Evolutionary conservation across 64 coral and sea anemone species (phyloP), one percentile per base, ranked within the genome.

Genomic region (Dendrophyllia cribrosa): DNA sequence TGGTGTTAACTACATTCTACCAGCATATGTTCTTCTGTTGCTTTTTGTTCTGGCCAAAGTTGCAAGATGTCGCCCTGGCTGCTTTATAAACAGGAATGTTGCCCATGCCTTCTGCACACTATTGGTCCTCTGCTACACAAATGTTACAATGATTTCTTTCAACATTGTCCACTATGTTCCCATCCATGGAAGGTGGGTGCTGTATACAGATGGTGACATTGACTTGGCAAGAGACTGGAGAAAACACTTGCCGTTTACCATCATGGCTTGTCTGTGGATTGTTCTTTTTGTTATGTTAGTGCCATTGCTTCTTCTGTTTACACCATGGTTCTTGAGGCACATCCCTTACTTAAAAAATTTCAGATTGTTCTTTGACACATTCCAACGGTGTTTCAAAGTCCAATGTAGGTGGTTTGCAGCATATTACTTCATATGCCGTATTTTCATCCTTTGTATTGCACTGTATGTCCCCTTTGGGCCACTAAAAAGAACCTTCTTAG

Each of bases 71-170:
- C 47, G 59, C 1, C 68, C 52, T 25, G 79, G 77, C 20, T 91
- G 89, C 17, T 91, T 70, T 76, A 52, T 91, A 15, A 88, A 85
- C 59, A 91, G 51, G 7, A 91, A 91, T 45, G 74, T 82, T 50
- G 84, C 76, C 25, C 94, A 75, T 59, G 94, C 94, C 68, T 70
- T 95, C 61, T 95, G 77, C 49, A 91, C 94, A 0, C 46, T 95
- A 15, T 46, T 95, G 70, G 89, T 95, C 34, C 89, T 95, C 44
- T 95, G 88, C 34, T 95, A 95, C 76, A 91, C 94, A 24, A 88
- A 86, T 79, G 23, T 95, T 16, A 86, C 75, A 26, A 61, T 72
- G 14, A 88, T 95, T 70, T 91, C 88, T 19, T 91, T 91, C 58
- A 73, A 95, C 47, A 76, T 73, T 58, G 15, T 91, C 16, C 49